Evolutionary conservation across 2,113 vertebrate species (phyloP).

Genomic region (Eurystomus gularis): DNA sequence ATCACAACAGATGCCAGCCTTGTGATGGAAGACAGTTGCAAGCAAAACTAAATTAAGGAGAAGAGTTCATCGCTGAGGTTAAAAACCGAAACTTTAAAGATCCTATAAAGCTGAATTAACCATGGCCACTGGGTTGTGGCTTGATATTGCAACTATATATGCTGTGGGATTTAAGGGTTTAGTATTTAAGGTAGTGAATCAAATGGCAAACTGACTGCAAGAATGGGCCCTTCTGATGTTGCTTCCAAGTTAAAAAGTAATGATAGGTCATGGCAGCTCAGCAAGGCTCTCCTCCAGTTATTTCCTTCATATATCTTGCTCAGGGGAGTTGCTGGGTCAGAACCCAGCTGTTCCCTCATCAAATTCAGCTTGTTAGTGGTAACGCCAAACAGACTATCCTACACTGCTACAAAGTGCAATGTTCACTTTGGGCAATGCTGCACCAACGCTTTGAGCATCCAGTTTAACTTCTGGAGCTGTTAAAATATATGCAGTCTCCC

Average conservation of each 20-base stretch:
- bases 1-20: background rate
- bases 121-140: background rate
- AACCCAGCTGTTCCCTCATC: background rate
- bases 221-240: background rate
- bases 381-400: background rate
- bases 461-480: background rate
- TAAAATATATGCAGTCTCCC: fast-evolving
- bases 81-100: background rate
- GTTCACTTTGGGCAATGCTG: background rate
- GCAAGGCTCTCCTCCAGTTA: background rate
- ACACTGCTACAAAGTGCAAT: fast-evolving
- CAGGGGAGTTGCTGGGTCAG: background rate
- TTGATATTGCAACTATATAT: background rate
- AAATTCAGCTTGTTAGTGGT: background rate
- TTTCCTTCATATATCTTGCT: background rate
- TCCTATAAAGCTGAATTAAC: background rate
- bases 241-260: background rate
- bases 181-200: background rate
- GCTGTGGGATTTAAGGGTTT: background rate
- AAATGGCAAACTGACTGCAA: background rate
- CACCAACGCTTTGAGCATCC: fast-evolving
- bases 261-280: background rate
- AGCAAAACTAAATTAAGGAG: background rate
- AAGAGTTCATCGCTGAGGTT: background rate
- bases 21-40: background rate